A percentile compares a stretch with the other conserved stretches of the same genome.
These are phyloP conservation scores for Eretmochelys imbricata DNA, from an alignment of 2,113 vertebrate species.

Conservation along the genomic window DNA sequence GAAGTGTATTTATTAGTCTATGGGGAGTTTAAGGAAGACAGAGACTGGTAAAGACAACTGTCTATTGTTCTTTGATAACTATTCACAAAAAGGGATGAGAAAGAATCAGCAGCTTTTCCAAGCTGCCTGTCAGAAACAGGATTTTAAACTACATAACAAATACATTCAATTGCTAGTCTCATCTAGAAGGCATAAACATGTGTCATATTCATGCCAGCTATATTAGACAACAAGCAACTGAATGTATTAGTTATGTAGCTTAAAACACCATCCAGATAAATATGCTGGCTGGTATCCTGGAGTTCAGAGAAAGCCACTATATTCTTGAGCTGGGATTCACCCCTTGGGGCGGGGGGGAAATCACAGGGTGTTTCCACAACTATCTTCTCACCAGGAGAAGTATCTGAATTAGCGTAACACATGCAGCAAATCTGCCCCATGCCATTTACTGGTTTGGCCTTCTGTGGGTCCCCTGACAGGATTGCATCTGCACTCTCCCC, in stretches of 20 bases:
- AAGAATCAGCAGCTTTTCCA: accelerated
- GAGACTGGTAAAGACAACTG: neutral
- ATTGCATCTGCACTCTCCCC: neutral
- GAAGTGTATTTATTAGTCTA: neutral
- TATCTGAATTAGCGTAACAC: accelerated
- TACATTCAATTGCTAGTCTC: neutral
- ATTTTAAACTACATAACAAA: neutral
- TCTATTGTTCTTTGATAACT: neutral
- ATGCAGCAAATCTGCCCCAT: neutral
- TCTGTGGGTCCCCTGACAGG: neutral
- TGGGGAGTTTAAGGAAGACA: neutral
- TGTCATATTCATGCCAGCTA: neutral
- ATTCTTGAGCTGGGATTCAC: neutral
- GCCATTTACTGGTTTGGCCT: neutral
- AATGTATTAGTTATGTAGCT: too few relatives aligned
- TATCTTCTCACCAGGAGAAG: neutral
- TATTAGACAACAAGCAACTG: too few relatives aligned
- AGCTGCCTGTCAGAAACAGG: accelerated
- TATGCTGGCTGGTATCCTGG: neutral
- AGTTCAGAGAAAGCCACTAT: neutral
- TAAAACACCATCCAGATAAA: too few relatives aligned
- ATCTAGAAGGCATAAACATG: too few relatives aligned
- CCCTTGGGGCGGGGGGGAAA: neutral
- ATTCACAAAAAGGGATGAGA: neutral
- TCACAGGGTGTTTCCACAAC: neutral